Conservation (phyloP, 2,888 invertebrate genomes). For the Acleris laterana region DNA sequence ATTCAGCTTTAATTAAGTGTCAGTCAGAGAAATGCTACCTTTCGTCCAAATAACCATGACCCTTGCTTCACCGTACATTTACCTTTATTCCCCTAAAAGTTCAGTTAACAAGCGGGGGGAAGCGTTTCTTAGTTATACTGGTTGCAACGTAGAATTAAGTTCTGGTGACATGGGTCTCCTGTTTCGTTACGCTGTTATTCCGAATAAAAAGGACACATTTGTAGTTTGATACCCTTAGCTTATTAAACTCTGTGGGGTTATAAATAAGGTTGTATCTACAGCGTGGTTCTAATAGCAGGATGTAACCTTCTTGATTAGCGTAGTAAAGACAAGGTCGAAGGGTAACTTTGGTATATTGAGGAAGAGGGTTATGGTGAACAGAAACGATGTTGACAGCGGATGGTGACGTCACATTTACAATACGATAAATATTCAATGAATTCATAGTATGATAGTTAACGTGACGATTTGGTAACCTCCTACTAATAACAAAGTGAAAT, state of each 20-base stretch:
- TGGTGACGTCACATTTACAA: constrained; percentile 3
- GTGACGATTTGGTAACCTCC: too few species aligned
- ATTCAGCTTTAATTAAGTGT: constrained; percentile 33
- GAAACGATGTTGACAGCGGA: constrained; percentile 24
- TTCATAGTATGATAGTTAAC: too few species aligned
- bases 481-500: too few species aligned
- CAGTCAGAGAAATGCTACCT: constrained; percentile 24
- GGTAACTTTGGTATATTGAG: constrained; percentile 16
- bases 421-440: too few species aligned
- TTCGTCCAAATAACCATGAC: constrained; percentile 4
- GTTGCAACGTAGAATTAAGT: constrained; percentile 33
- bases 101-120: neutral
- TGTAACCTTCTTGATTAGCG: too few species aligned
- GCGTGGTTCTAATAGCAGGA: too few species aligned
- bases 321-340: constrained; percentile 20
- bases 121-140: neutral
- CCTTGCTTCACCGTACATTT: neutral
- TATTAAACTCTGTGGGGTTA: too few species aligned
- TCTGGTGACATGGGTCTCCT: constrained; percentile 34
- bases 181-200: constrained; percentile 8
- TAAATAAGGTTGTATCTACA: too few species aligned
- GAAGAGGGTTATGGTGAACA: constrained; percentile 8
- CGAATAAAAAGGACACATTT: too few species aligned
- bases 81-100: neutral
- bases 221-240: too few species aligned